Evolutionary conservation across 2,113 vertebrate species (phyloP).

Genomic region (Protobothrops flavoviridis): DNA sequence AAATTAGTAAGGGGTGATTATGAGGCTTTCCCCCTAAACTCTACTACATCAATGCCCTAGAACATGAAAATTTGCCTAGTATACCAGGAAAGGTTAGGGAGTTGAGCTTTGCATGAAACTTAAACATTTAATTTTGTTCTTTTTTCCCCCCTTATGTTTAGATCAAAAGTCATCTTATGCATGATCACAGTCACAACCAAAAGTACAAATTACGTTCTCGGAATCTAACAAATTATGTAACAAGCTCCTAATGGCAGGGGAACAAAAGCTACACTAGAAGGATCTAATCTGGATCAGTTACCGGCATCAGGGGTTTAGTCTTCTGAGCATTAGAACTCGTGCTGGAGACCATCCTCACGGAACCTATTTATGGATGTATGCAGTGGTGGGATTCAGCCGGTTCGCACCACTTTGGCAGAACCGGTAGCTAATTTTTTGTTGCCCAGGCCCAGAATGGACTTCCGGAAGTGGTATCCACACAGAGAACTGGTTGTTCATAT

Average conservation of each 20-base stretch:
- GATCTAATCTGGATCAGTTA: neutral
- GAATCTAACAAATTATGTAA: slow-evolving; percentile 35
- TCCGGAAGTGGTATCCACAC: too few species aligned
- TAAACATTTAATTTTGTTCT: neutral
- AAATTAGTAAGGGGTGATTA: slow-evolving; percentile 56
- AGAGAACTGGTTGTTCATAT: too few species aligned
- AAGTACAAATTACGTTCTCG: slow-evolving; percentile 41
- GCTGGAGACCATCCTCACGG: neutral
- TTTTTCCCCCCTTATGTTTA: neutral
- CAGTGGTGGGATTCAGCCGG: too few species aligned
- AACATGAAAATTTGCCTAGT: slow-evolving; percentile 36
- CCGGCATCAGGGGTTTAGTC: neutral
- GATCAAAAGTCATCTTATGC: slow-evolving; percentile 30
- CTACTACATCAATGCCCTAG: slow-evolving; percentile 37
- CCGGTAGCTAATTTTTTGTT: too few species aligned
- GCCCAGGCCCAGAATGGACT: too few species aligned
- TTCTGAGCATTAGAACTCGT: neutral
- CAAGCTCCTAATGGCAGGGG: slow-evolving; percentile 14
- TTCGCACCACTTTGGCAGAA: too few species aligned
- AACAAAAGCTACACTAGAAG: neutral
- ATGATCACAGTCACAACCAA: slow-evolving; percentile 21
- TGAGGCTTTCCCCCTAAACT: slow-evolving; percentile 11
- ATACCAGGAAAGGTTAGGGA: slow-evolving; percentile 10
- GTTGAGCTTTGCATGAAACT: neutral
- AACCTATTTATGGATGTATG: neutral